Evolutionary conservation across 2,888 invertebrate genomes (phyloP), one percentile per base, ranked within the genome.

Genomic region (Chrysodeixis includens): DNA sequence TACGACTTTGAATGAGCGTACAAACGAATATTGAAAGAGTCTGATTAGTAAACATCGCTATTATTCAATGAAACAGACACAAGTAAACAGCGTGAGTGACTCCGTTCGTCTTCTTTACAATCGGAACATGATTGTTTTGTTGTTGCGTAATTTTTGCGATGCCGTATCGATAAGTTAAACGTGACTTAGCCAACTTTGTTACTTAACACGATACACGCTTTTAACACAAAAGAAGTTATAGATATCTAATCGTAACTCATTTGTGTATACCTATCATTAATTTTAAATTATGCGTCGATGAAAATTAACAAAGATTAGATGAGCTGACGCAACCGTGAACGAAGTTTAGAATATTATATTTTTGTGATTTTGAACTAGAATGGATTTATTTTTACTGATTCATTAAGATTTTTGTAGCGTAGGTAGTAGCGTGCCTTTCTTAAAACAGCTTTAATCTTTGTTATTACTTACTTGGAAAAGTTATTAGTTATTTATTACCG

Each of bases 161-260:
- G 88, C 82, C 70, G 84, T 84, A 85, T 84, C 84, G 91, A 92
- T 92, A 91, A 88, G 79, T 79, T 84, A 85, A 90, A 88, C 93
- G 93, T 93, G 93, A 93, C 91, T 91, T 89, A 87, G 87, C 88
- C 88, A 90, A 92, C 87, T 87, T 83, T 79, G 87, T 92, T 91
- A 88, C 89, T 88, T 89, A 90, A 91, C 82, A 85, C 84, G 85
- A 87, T 85, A 84, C 85, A 84, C 85, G 86, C 87, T 87, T 87
- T 84, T 85, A 74, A 81, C 76, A 84, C 85, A 88, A 87, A 92
- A 91, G 92, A 92, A 89, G 87, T 88, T 86, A 83, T 84, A 87
- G 87, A 90, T 87, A 88, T 80, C 80, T 83, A 85, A 88, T 89
- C 88, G 86, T 88, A 89, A 91, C 83, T 88, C 90, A 88, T 90